Evolutionary conservation across 2,888 invertebrate genomes (phyloP), one percentile per base, ranked within the genome.

Genomic region (Odontomyia ornata): DNA sequence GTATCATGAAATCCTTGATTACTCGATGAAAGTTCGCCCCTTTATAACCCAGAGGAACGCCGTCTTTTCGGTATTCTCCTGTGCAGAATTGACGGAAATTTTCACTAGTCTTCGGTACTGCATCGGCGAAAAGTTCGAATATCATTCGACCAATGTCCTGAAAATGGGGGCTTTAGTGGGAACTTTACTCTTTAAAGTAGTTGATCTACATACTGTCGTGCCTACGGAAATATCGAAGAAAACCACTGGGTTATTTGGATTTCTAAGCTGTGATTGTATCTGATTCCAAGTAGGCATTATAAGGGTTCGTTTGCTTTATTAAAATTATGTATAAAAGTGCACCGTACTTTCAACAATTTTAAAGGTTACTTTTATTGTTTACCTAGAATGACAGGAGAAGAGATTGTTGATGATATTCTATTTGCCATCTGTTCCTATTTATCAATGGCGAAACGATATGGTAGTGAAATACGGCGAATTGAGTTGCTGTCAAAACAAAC

Each of bases 1-100:
- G 99, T 81, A 99, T 98, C 99, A 99, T 99, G 84, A 99, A 99
- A 87, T 99, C 99, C 87, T 99, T 99, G 81, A 99, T 99, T 36
- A 99, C 98, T 85, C 99, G 90, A 86, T 99, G 99, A 86, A 99
- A 99, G 83, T 94, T 93, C 0, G 96, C 95, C 71, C 96, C 97
- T 88, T 99, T 99, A 86, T 94, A 99, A 0, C 99, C 99, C 71
- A 97, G 90, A 0, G 99, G 97, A 0, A 98, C 96, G 13, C 97
- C 97, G 88, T 99, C 99, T 84, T 94, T 95, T 83, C 95, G 91
- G 84, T 95, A 96, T 88, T 99, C 99, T 13, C 99, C 99, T 0
- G 99, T 99, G 84, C 99, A 99, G 85, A 99, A 96, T 86, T 99
- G 98, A 78, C 98, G 91, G 83, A 98, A 98, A 86, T 98, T 99